Evolutionary conservation across 2,113 vertebrate species (phyloP).

Genomic region (Tauraco erythrolophus): DNA sequence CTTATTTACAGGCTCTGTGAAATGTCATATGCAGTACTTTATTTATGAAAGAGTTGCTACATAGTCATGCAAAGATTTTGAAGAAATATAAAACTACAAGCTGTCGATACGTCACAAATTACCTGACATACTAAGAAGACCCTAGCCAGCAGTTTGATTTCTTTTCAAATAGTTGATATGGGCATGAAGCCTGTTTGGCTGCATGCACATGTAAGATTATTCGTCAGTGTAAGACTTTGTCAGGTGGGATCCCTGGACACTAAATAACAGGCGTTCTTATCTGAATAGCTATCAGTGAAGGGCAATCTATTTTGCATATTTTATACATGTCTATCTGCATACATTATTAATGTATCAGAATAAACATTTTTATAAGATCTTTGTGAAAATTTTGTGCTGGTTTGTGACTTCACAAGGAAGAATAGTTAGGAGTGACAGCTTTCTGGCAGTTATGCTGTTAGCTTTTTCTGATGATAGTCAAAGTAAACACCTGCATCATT

Average conservation of each 20-base stretch:
- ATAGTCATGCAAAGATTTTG: neutral
- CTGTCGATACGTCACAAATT: neutral
- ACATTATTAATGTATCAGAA: neutral
- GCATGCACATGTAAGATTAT: neutral
- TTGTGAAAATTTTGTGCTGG: neutral
- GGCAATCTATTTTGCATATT: neutral
- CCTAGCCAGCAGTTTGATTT: neutral
- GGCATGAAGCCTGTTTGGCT: neutral
- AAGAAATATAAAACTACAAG: neutral
- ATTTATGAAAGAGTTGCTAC: neutral
- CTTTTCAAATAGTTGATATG: neutral
- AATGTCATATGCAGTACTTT: neutral
- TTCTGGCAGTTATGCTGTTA: neutral
- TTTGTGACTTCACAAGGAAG: neutral
- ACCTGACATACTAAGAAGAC: neutral
- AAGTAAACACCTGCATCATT: neutral
- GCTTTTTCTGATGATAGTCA: neutral
- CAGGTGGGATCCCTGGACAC: neutral
- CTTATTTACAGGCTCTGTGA: neutral
- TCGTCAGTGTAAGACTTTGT: neutral
- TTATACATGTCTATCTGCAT: neutral
- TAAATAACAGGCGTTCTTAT: neutral
- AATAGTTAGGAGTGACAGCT: neutral
- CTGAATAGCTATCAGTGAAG: neutral
- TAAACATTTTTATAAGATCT: neutral